phyloP scores from a whole-genome alignment of 1,140 invertebrate species.

The Drosophila littoralis region DNA sequence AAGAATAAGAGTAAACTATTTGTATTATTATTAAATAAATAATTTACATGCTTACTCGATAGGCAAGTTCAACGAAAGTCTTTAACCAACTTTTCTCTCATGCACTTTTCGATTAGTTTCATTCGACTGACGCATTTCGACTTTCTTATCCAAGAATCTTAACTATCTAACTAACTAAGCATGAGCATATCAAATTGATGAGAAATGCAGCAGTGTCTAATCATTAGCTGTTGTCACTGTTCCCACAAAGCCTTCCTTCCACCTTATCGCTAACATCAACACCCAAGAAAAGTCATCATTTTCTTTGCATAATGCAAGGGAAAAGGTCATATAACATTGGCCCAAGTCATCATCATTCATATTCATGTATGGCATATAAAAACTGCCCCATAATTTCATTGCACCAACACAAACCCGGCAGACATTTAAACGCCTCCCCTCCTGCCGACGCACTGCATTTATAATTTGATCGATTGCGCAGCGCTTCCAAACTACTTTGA shows the following conservation, averaged over 20 bases:
- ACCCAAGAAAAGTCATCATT: slow-evolving; percentile 48
- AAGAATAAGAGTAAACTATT: neutral
- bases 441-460: slow-evolving; percentile 52
- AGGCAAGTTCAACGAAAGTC: slow-evolving; percentile 6
- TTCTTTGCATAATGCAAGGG: slow-evolving; percentile 34
- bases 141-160: slow-evolving; percentile 32
- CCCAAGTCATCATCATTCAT: slow-evolving; percentile 64
- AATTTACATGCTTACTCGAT: neutral
- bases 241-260: slow-evolving; percentile 40
- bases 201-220: slow-evolving; percentile 45
- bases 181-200: slow-evolving; percentile 65
- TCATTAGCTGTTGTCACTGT: slow-evolving; percentile 61
- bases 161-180: slow-evolving; percentile 16
- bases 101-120: slow-evolving; percentile 59
- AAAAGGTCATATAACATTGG: slow-evolving; percentile 16
- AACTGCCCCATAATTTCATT: slow-evolving; percentile 68
- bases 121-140: slow-evolving; percentile 16
- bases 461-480: slow-evolving; percentile 74
- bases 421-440: slow-evolving; percentile 17
- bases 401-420: slow-evolving; percentile 26
- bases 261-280: slow-evolving; percentile 62
- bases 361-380: slow-evolving; percentile 57
- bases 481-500: slow-evolving; percentile 67
- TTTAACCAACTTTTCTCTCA: slow-evolving; percentile 15
- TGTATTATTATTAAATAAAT: neutral